Conservation (phyloP, 1,140 invertebrate species). For the Drosophila cardini region DNA sequence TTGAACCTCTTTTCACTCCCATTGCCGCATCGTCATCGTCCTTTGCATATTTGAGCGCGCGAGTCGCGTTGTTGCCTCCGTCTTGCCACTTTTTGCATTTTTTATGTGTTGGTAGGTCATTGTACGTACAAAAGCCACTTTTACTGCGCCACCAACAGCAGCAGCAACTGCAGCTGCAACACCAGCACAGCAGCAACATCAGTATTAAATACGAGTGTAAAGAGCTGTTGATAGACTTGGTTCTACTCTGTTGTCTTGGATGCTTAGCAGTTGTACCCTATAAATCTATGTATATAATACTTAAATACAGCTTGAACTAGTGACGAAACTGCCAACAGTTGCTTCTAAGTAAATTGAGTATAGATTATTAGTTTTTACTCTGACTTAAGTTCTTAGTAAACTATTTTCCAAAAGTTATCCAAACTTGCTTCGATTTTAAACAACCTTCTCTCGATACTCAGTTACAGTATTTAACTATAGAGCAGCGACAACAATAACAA, state of each 20-base stretch:
- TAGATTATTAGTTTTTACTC: no score
- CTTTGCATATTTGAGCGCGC: slow-evolving; percentile 79
- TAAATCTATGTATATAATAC: neutral
- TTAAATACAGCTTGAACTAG: no score
- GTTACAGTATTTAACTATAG: neutral
- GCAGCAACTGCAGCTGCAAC: slow-evolving; percentile 30
- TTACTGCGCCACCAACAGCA: slow-evolving; percentile 69
- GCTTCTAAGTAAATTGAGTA: no score
- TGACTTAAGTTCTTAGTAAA: no score
- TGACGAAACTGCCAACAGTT: no score
- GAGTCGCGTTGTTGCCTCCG: slow-evolving; percentile 56
- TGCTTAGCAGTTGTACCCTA: neutral
- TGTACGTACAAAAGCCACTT: slow-evolving; percentile 85
- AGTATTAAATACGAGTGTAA: slow-evolving; percentile 2
- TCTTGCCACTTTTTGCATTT: slow-evolving; percentile 76
- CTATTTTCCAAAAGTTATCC: no score
- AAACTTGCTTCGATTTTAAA: neutral
- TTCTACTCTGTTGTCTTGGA: neutral
- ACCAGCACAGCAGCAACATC: slow-evolving; percentile 36
- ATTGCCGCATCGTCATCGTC: slow-evolving; percentile 45
- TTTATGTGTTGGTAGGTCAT: slow-evolving; percentile 84
- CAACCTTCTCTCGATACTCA: neutral
- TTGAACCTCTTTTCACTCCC: neutral
- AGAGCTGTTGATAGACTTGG: neutral
- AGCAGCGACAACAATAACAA: slow-evolving; percentile 1